These are phyloP conservation scores for Napeogenes inachia DNA, from an alignment of 2,888 invertebrate genomes.

Conservation along the genomic window DNA sequence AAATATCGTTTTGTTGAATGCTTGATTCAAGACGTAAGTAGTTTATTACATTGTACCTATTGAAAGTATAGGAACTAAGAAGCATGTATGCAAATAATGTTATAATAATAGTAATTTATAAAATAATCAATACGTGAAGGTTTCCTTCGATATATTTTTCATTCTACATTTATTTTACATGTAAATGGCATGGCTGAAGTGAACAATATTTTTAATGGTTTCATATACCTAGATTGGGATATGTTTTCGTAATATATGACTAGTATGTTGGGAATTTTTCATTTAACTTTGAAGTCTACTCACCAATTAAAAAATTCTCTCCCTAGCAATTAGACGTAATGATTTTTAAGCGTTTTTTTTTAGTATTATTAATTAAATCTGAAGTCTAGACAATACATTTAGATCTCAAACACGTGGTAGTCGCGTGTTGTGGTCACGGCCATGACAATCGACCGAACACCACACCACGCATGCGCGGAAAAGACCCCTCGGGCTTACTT, in stretches of 20 bases:
- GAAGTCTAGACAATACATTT: not conserved
- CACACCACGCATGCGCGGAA: slow-evolving; percentile 57
- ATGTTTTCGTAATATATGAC: too few species aligned
- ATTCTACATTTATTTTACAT: too few species aligned
- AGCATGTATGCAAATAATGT: too few species aligned
- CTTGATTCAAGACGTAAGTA: slow-evolving; percentile 44
- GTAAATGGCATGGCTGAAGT: too few species aligned
- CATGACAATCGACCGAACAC: slow-evolving; percentile 57
- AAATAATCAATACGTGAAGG: too few species aligned
- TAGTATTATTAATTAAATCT: not conserved
- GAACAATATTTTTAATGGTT: too few species aligned
- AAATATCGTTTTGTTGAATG: slow-evolving; percentile 61
- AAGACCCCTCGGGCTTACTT: slow-evolving; percentile 24
- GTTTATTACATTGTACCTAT: slow-evolving; percentile 14
- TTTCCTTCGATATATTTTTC: too few species aligned
- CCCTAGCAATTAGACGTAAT: not conserved
- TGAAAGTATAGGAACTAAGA: slow-evolving; percentile 12
- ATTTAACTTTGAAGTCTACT: not conserved
- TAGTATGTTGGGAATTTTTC: not conserved
- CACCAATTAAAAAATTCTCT: not conserved
- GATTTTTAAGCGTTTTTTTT: not conserved
- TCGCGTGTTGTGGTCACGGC: slow-evolving; percentile 53
- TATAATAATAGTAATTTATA: too few species aligned
- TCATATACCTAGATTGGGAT: too few species aligned
- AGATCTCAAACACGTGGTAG: slow-evolving; percentile 53